phyloP scores from a whole-genome alignment of 2,888 invertebrate species.

The Erebia ligea region DNA sequence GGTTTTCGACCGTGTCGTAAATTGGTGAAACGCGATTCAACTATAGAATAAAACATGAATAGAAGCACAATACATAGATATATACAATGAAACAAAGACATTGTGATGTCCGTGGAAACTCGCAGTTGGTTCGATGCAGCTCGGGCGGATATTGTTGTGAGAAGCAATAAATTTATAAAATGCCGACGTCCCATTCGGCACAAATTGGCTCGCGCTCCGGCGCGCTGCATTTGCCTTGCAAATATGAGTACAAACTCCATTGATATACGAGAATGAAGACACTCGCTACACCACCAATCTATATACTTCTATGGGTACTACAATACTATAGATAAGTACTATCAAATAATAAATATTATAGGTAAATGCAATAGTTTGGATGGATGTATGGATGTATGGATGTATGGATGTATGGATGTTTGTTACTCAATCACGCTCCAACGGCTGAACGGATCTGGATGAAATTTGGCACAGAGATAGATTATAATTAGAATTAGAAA shows the following conservation, averaged over 20 bases:
- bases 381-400: too few species aligned
- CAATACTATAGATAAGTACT: too few species aligned
- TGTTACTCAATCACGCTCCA: too few species aligned
- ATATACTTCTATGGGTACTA: too few species aligned
- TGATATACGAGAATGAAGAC: background rate
- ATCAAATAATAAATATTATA: too few species aligned
- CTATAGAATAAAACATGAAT: background rate
- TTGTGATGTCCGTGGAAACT: slow-evolving; percentile 1
- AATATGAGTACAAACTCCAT: slow-evolving; percentile 12
- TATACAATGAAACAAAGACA: background rate
- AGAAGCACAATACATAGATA: background rate
- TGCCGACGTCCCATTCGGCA: slow-evolving; percentile 21
- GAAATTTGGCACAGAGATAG: too few species aligned
- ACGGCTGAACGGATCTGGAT: too few species aligned
- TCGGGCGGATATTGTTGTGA: background rate
- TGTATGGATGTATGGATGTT: too few species aligned
- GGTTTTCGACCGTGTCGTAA: background rate
- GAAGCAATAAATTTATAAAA: slow-evolving; percentile 17
- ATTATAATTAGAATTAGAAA: too few species aligned
- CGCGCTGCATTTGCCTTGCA: slow-evolving; percentile 31
- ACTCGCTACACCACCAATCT: background rate
- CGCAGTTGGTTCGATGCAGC: slow-evolving; percentile 7
- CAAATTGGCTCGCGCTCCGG: slow-evolving; percentile 28
- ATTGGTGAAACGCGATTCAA: too few species aligned
- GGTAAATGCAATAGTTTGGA: too few species aligned